Evolutionary conservation across 1,140 invertebrate species (phyloP).

Genomic region (Hyles euphorbiae): DNA sequence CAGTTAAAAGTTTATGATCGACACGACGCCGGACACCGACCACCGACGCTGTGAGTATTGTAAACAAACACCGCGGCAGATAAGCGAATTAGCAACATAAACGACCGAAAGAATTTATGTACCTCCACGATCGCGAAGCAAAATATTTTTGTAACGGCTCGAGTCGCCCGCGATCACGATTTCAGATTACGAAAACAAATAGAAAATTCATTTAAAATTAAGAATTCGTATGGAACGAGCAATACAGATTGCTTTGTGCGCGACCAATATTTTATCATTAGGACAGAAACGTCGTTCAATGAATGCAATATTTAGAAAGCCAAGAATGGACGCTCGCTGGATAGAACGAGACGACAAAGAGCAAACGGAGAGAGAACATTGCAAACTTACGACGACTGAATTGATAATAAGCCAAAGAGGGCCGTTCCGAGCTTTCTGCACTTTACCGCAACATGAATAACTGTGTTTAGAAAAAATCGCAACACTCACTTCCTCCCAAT

Average conservation of each 20-base stretch:
- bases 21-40: conserved; percentile 19
- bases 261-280: conserved; percentile 3
- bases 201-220: not conserved
- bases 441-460: conserved; percentile 17
- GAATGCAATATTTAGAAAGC: conserved; percentile 19
- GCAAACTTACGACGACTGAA: conserved; percentile 19
- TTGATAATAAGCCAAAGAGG: conserved; percentile 17
- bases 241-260: not conserved
- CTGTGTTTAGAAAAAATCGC: not conserved
- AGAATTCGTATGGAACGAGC: not conserved
- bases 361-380: conserved; percentile 18
- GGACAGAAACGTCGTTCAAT: conserved; percentile 13
- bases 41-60: conserved; percentile 25
- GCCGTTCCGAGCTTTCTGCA: conserved; percentile 11
- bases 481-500: not conserved
- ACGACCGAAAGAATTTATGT: conserved; percentile 19
- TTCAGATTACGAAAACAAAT: conserved; percentile 2
- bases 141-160: not conserved
- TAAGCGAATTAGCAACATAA: conserved; percentile 36
- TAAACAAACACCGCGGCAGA: conserved; percentile 47
- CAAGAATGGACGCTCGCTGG: conserved; percentile 8
- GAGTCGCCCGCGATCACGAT: not conserved
- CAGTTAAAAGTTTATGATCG: conserved; percentile 27
- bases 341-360: conserved; percentile 17
- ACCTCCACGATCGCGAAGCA: not conserved